Conservation (phyloP, 2,888 invertebrate genomes). For the Heliconius ethilla region DNA sequence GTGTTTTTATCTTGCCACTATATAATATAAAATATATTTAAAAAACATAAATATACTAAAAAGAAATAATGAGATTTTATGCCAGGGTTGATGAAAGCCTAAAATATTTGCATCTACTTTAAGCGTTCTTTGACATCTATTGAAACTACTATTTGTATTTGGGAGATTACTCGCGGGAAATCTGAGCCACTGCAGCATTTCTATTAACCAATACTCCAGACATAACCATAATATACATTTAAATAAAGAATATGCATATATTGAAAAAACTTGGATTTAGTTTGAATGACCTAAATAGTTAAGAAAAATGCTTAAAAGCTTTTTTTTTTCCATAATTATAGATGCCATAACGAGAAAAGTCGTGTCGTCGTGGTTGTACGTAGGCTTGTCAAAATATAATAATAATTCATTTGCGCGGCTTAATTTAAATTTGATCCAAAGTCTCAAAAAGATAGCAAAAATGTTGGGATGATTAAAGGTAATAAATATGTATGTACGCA, state of each 20-base stretch:
- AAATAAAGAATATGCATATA: background rate
- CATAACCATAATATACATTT: background rate
- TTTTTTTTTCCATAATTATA: no score
- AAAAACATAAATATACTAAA: background rate
- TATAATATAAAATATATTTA: no score
- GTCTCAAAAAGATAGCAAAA: constrained; percentile 1
- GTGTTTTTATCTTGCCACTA: no score
- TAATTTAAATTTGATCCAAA: background rate
- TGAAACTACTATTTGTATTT: constrained; percentile 9
- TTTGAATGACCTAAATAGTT: background rate
- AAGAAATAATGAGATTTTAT: background rate
- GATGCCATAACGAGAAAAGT: no score
- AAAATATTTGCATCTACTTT: background rate
- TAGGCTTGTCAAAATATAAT: background rate
- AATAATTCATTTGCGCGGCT: background rate
- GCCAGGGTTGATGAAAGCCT: background rate
- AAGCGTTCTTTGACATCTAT: constrained; percentile 8
- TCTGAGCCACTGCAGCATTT: constrained; percentile 10
- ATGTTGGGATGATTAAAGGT: constrained; percentile 17
- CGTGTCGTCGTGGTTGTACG: background rate
- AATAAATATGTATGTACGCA: constrained; percentile 26
- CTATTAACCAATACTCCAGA: background rate
- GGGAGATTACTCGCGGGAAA: background rate
- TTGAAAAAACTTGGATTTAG: background rate
- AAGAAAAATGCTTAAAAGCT: no score